Conservation (phyloP, 2,797 vertebrate species). For the Galaxias olidus region DNA sequence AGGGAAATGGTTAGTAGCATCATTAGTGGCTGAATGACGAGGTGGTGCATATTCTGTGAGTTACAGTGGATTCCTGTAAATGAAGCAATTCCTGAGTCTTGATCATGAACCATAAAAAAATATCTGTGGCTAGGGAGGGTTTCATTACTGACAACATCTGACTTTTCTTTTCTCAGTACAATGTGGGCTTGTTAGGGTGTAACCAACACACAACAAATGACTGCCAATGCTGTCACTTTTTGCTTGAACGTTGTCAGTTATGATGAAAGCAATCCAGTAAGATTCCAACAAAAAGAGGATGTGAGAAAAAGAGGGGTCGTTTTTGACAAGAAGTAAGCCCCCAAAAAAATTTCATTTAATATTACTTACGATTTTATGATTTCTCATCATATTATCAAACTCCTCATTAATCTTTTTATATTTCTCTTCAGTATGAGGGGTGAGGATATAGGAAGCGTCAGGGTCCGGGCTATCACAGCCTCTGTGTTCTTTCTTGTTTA, state of each 20-base stretch:
- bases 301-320: background rate
- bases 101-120: no score
- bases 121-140: conserved; percentile 3
- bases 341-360: conserved; percentile 20
- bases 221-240: background rate
- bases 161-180: background rate
- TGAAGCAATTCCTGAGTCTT: no score
- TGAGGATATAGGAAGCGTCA: conserved; percentile 89
- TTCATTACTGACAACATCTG: background rate
- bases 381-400: conserved; percentile 99
- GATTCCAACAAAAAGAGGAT: conserved; percentile 5
- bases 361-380: conserved; percentile 89
- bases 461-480: conserved; percentile 94
- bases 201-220: background rate
- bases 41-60: background rate
- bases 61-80: no score
- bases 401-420: conserved; percentile 99
- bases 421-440: conserved; percentile 94
- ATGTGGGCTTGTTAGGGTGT: background rate
- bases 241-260: background rate
- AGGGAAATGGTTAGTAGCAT: conserved; percentile 21
- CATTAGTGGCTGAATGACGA: conserved; percentile 26
- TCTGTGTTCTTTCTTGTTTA: conserved; percentile 98
- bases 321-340: conserved; percentile 22
- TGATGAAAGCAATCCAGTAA: conserved; percentile 11